A percentile compares a stretch with the other conserved stretches of the same genome.
Evolutionary conservation across 2,113 vertebrate species (phyloP).

Genomic region (Drymodes brunneopygia): DNA sequence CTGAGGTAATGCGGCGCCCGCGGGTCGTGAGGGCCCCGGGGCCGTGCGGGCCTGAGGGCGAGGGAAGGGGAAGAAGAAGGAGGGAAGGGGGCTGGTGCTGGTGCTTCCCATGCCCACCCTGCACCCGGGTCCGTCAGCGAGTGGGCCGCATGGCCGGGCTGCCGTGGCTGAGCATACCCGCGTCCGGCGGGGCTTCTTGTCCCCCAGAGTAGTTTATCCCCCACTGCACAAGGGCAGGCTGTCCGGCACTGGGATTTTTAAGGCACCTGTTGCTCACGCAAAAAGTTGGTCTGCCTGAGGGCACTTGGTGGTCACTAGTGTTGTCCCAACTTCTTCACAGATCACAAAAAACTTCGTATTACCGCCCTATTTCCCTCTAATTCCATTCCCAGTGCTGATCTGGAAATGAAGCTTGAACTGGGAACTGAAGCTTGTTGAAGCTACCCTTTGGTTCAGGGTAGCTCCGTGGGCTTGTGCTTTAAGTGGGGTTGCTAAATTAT

Average conservation of each 20-base stretch:
- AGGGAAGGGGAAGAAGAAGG: neutral
- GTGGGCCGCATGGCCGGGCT: neutral
- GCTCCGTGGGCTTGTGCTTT: neutral
- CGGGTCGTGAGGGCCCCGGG: neutral
- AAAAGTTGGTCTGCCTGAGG: neutral
- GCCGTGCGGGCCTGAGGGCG: neutral
- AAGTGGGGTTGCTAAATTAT: neutral
- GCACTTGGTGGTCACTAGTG: neutral
- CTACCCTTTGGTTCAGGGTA: neutral
- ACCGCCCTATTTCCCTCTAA: neutral
- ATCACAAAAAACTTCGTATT: neutral
- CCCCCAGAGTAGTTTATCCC: fast-evolving
- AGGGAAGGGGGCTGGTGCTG: neutral
- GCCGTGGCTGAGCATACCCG: too few relatives aligned
- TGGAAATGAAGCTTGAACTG: neutral
- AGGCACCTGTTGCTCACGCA: fast-evolving
- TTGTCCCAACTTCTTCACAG: neutral
- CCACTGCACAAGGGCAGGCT: fast-evolving
- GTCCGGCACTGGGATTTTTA: fast-evolving
- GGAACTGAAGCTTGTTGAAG: neutral
- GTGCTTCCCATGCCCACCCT: fast-evolving
- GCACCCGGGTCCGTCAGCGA: fast-evolving
- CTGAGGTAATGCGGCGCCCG: neutral
- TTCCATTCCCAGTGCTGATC: neutral
- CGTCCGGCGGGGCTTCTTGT: neutral